Conservation (phyloP, 1,140 invertebrate genomes). For the Dreissena polymorpha region DNA sequence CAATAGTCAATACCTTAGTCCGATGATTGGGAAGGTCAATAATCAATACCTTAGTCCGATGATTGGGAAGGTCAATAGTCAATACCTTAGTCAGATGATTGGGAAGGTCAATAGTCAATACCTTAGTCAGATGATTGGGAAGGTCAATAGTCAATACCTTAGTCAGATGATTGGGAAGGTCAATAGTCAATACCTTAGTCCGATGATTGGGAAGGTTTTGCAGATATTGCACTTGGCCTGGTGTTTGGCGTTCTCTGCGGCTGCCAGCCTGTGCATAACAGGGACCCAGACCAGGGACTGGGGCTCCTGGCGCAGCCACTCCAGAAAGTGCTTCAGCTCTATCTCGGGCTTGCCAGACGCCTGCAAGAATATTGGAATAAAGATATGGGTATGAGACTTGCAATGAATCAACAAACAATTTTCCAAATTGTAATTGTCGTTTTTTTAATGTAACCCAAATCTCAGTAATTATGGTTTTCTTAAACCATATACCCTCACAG, state of each 20-base stretch:
- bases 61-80: too few relatives aligned
- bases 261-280: constrained; percentile 96
- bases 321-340: constrained; percentile 93
- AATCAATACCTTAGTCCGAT: too few relatives aligned
- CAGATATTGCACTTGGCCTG: constrained; percentile 99
- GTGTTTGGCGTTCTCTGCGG: constrained; percentile 96
- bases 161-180: too few relatives aligned
- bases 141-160: too few relatives aligned
- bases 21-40: too few relatives aligned
- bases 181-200: too few relatives aligned
- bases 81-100: too few relatives aligned
- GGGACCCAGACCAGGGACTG: constrained; percentile 99
- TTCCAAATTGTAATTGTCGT: background rate
- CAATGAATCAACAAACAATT: too few relatives aligned
- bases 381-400: background rate
- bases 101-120: too few relatives aligned
- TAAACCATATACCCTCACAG: too few relatives aligned
- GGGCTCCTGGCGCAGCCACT: constrained; percentile 97
- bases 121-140: too few relatives aligned
- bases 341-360: constrained; percentile 76
- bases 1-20: too few relatives aligned
- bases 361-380: constrained; percentile 60
- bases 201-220: constrained; percentile 98
- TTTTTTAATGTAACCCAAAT: background rate
- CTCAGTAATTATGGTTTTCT: background rate